phyloP scores from a whole-genome alignment of 92 coral and sea anemone genomes.

The Paragorgia papillata region DNA sequence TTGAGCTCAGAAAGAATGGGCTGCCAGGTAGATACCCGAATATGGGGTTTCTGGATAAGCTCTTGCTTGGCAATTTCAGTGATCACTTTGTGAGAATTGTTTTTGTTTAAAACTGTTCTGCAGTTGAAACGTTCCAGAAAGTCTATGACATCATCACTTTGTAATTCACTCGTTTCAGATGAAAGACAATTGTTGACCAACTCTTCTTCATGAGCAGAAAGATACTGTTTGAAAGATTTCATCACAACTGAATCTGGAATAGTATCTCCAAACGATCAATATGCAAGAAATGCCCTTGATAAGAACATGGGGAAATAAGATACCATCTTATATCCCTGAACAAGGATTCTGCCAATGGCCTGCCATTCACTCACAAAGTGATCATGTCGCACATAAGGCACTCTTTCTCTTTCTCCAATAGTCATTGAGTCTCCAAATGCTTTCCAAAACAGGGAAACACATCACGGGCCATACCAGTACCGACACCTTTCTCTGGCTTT shows the following conservation, averaged over 20 bases:
- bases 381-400: constrained; percentile 30
- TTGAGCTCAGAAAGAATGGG: constrained; percentile 48
- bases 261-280: constrained; percentile 49
- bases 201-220: constrained; percentile 41
- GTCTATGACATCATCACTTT: constrained; percentile 43
- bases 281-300: constrained; percentile 46
- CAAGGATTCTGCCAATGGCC: constrained; percentile 44
- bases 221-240: constrained; percentile 41
- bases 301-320: constrained; percentile 45
- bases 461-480: constrained; percentile 45
- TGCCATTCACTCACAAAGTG: constrained; percentile 46
- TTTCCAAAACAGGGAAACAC: constrained; percentile 57
- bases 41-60: constrained; percentile 38
- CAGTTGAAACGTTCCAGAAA: constrained; percentile 58
- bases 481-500: constrained; percentile 30
- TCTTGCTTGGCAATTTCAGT: constrained; percentile 42
- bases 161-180: constrained; percentile 6
- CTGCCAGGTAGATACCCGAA: constrained; percentile 38
- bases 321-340: constrained; percentile 45
- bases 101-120: constrained; percentile 30
- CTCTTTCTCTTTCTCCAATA: constrained; percentile 56
- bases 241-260: constrained; percentile 28
- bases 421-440: constrained; percentile 61
- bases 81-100: constrained; percentile 10
- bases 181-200: constrained; percentile 3